A percentile compares a stretch with the other conserved stretches of the same genome.
phyloP scores from a whole-genome alignment of 2,797 vertebrate species.

The Galagoides demidoff region DNA sequence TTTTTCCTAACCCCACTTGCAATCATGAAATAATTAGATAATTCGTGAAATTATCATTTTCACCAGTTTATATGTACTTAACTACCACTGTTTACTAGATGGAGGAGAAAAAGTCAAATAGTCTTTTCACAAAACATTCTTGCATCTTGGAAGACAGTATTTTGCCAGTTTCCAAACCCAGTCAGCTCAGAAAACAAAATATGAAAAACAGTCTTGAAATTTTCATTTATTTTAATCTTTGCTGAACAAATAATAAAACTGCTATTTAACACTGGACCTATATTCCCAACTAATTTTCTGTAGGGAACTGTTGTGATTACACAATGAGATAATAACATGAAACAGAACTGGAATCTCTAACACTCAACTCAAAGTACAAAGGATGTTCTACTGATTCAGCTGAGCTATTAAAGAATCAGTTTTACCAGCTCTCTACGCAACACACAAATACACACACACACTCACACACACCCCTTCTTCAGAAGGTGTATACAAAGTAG shows the following conservation, averaged over 20 bases:
- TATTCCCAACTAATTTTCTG: not conserved
- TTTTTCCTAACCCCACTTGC: not conserved
- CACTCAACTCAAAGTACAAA: not conserved
- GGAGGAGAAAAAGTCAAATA: not conserved
- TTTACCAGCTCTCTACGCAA: not conserved
- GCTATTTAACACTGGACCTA: not conserved
- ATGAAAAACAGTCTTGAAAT: not conserved
- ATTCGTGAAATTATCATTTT: not conserved
- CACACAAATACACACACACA: not conserved
- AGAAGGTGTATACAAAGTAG: not conserved
- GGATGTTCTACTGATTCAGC: not conserved
- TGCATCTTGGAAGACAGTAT: not conserved
- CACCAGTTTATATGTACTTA: not conserved
- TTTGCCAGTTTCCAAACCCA: not conserved
- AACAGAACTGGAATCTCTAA: not conserved
- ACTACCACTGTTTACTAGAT: not conserved
- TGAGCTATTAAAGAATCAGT: not conserved
- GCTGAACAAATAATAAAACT: not conserved
- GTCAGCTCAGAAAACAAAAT: not conserved
- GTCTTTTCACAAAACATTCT: not conserved
- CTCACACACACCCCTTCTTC: not conserved
- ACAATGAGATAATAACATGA: not conserved
- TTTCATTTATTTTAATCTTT: slow-evolving; percentile 16
- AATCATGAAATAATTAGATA: not conserved
- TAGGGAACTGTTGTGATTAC: not conserved